phyloP scores from a whole-genome alignment of 2,888 invertebrate genomes.

The Apamea sordens region DNA sequence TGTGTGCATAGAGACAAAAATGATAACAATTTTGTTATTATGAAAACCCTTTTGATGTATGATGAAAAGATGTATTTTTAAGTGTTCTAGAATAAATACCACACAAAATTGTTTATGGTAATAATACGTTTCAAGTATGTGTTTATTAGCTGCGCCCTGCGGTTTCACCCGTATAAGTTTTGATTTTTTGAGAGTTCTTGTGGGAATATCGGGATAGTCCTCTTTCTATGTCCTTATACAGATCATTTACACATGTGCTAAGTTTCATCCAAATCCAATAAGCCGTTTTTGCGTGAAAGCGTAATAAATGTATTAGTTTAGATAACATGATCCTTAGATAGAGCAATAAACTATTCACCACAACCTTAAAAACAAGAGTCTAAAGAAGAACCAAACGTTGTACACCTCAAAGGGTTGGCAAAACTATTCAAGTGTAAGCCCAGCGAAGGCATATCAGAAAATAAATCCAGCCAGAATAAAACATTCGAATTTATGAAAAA shows the following conservation, averaged over 20 bases:
- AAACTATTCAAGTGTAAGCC: background rate
- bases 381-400: background rate
- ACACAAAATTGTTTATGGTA: background rate
- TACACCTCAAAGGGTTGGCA: background rate
- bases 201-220: no score
- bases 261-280: no score
- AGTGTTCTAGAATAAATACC: background rate
- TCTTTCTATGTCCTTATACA: no score
- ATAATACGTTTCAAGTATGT: background rate
- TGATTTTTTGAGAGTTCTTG: no score
- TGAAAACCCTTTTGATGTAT: constrained; percentile 16
- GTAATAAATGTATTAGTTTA: no score
- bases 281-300: no score
- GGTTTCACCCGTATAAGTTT: no score
- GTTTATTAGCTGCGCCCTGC: background rate
- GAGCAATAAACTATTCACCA: background rate
- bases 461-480: background rate
- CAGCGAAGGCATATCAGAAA: background rate
- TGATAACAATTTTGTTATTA: constrained; percentile 4
- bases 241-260: no score
- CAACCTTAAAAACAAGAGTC: background rate
- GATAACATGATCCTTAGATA: background rate
- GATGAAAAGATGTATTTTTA: background rate
- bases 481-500: background rate
- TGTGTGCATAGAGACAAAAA: constrained; percentile 1